Evolutionary conservation across 1,140 invertebrate genomes (phyloP).

Genomic region (Lepidostoma basale): DNA sequence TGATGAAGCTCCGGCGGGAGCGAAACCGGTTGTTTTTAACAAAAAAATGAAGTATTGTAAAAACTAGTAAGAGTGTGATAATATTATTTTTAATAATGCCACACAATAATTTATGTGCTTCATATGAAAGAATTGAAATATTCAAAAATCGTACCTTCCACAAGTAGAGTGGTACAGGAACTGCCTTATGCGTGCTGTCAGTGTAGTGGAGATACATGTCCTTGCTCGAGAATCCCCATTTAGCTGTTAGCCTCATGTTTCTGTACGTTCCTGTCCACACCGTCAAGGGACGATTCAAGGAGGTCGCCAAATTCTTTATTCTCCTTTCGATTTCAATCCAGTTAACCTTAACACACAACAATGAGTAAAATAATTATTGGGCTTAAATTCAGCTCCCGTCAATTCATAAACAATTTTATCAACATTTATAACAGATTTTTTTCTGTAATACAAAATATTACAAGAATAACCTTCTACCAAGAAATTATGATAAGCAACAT

Average conservation of each 20-base stretch:
- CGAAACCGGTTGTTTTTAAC: too few relatives aligned
- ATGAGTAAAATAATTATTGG: neutral
- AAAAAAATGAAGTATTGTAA: too few relatives aligned
- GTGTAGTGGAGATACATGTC: conserved; percentile 44
- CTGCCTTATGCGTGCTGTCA: conserved; percentile 32
- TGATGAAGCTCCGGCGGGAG: too few relatives aligned
- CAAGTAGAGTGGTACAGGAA: conserved; percentile 48
- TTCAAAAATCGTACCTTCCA: conserved; percentile 54
- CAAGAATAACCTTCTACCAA: too few relatives aligned
- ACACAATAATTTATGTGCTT: too few relatives aligned
- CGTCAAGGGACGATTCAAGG: conserved; percentile 39
- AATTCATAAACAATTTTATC: neutral
- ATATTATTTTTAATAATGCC: too few relatives aligned
- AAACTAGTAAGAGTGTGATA: too few relatives aligned
- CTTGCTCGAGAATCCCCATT: conserved; percentile 38
- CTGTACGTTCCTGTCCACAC: conserved; percentile 49
- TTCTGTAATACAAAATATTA: neutral
- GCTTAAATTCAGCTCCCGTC: neutral
- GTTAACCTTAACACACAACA: conserved; percentile 44
- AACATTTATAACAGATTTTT: neutral
- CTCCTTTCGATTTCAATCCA: conserved; percentile 51
- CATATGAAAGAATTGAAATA: too few relatives aligned
- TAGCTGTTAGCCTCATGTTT: conserved; percentile 35
- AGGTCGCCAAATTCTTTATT: conserved; percentile 47
- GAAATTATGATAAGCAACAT: too few relatives aligned